Evolutionary conservation across 2,888 invertebrate genomes (phyloP).

Genomic region (Euclidia mi): DNA sequence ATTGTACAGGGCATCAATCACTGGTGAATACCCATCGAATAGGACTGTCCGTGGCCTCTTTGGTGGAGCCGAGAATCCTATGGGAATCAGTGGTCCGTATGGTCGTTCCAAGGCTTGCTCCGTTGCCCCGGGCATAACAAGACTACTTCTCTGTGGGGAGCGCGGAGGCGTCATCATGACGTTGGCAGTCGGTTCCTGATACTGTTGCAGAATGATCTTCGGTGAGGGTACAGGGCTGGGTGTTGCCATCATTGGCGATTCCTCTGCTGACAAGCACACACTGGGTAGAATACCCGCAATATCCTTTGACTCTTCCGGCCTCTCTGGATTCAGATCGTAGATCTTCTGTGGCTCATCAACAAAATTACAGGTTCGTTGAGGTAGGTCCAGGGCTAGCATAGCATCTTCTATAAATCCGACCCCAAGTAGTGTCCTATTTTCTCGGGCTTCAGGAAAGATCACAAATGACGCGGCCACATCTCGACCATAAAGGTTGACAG

Average conservation of each 20-base stretch:
- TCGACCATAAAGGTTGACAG: conserved; percentile 6
- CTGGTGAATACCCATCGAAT: conserved; percentile 18
- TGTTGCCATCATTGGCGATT: conserved; percentile 5
- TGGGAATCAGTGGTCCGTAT: conserved; percentile 20
- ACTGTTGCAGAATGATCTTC: neutral
- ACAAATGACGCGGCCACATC: conserved; percentile 3
- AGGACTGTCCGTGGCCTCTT: conserved; percentile 15
- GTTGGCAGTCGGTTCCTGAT: neutral
- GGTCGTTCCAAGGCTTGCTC: conserved; percentile 11
- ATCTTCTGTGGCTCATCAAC: conserved; percentile 6
- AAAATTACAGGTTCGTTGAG: conserved; percentile 14
- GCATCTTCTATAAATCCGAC: conserved; percentile 20
- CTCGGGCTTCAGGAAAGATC: neutral
- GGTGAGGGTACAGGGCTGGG: conserved; percentile 1
- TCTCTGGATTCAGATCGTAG: conserved; percentile 8
- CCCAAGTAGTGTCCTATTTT: conserved; percentile 15
- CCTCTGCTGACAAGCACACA: conserved; percentile 5
- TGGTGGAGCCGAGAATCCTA: conserved; percentile 19
- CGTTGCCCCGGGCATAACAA: conserved; percentile 1
- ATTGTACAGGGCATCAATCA: conserved; percentile 6
- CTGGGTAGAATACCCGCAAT: conserved; percentile 5
- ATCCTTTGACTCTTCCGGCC: neutral
- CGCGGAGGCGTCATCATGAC: conserved; percentile 7
- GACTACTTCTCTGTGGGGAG: conserved; percentile 5
- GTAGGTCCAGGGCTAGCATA: conserved; percentile 9